Percentiles rank a stretch among this genome's conserved stretches.
Evolutionary conservation across 2,888 invertebrate genomes (phyloP).

Genomic region (Micropterix aruncella): DNA sequence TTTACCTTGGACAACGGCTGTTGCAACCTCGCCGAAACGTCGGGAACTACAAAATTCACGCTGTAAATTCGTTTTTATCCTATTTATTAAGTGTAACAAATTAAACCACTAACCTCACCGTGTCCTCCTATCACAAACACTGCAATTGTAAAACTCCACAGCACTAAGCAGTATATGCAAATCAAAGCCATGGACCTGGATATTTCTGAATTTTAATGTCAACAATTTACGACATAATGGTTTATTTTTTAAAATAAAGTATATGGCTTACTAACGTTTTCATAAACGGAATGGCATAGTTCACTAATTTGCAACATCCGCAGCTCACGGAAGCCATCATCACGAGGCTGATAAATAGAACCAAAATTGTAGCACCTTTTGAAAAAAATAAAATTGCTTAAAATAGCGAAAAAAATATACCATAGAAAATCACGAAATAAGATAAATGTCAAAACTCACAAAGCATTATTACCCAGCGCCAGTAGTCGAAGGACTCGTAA

Average conservation of each 20-base stretch:
- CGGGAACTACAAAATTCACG: too few relatives aligned
- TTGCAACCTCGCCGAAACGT: too few relatives aligned
- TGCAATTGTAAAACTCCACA: slow-evolving; percentile 44
- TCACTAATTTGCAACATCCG: slow-evolving; percentile 27
- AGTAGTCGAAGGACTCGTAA: slow-evolving; percentile 42
- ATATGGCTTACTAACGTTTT: slow-evolving; percentile 17
- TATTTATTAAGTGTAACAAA: too few relatives aligned
- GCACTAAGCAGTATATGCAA: slow-evolving; percentile 39
- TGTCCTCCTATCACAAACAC: slow-evolving; percentile 48
- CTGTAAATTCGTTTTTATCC: too few relatives aligned
- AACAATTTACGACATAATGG: too few relatives aligned
- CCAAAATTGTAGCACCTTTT: background rate
- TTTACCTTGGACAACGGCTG: too few relatives aligned
- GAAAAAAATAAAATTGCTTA: background rate
- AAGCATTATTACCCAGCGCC: slow-evolving; percentile 48
- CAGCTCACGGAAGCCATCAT: slow-evolving; percentile 16
- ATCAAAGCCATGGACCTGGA: slow-evolving; percentile 39
- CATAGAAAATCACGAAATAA: background rate
- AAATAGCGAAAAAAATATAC: background rate
- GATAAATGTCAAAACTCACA: slow-evolving; percentile 25
- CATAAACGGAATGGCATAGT: slow-evolving; percentile 21
- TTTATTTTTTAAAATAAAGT: too few relatives aligned
- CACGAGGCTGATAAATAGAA: background rate
- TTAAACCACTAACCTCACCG: slow-evolving; percentile 36
- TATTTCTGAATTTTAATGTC: too few relatives aligned